Evolutionary conservation across 2,888 invertebrate genomes (phyloP).

Genomic region (Morinoia aosen): DNA sequence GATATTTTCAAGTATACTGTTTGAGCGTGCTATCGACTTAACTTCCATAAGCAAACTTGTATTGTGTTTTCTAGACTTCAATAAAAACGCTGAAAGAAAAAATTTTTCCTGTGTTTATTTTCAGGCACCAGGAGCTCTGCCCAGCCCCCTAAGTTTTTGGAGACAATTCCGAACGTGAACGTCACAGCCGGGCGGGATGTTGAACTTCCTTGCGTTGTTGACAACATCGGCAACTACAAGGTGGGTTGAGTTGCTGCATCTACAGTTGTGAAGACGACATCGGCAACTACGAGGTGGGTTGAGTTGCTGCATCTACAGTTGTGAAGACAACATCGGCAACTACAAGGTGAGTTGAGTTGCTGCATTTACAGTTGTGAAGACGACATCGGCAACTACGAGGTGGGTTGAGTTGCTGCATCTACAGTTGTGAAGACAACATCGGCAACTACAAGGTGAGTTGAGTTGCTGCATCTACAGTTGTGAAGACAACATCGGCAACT

Average conservation of each 20-base stretch:
- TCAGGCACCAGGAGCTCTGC: conserved; percentile 1
- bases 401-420: no score
- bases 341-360: no score
- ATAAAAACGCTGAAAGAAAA: neutral
- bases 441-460: no score
- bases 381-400: no score
- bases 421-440: no score
- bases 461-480: no score
- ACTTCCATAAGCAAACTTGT: no score
- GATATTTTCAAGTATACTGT: neutral
- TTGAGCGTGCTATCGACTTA: neutral
- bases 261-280: neutral
- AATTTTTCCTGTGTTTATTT: neutral
- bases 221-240: conserved; percentile 90
- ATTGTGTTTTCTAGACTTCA: no score
- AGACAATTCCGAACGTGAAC: conserved; percentile 92
- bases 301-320: neutral
- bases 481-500: no score
- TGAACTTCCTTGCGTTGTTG: conserved; percentile 90
- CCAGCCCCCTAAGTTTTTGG: conserved; percentile 83
- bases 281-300: neutral
- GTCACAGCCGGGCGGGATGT: conserved; percentile 92
- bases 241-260: conserved; percentile 73
- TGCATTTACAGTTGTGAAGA: no score
- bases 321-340: neutral